Evolutionary conservation across 2,113 vertebrate species (phyloP).

Genomic region (Vombatus ursinus): DNA sequence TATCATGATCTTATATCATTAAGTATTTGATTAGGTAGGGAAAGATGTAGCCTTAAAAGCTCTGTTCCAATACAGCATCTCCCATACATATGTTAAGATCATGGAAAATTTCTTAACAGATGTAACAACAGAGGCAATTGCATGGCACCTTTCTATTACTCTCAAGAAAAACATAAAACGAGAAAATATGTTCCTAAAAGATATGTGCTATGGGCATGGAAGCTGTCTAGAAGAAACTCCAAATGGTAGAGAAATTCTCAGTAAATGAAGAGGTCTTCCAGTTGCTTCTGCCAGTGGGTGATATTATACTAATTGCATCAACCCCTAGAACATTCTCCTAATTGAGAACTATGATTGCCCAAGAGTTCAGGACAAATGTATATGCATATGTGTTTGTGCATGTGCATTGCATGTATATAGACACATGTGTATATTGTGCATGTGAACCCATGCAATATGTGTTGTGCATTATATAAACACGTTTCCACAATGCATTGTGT

Average conservation of each 20-base stretch:
- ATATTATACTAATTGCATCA: background rate
- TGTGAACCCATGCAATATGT: background rate
- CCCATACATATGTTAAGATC: background rate
- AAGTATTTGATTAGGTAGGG: background rate
- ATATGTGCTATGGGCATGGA: background rate
- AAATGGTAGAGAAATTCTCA: background rate
- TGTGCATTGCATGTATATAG: no score
- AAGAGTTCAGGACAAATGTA: background rate
- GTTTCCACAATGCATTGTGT: background rate
- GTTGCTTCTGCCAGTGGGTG: background rate
- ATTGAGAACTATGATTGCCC: background rate
- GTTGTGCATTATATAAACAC: no score
- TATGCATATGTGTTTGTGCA: background rate
- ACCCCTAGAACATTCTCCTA: background rate
- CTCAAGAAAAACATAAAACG: background rate
- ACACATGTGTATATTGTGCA: background rate
- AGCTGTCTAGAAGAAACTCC: background rate
- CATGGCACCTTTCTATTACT: background rate
- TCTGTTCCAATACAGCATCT: background rate
- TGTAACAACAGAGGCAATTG: fast-evolving
- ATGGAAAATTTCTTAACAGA: background rate
- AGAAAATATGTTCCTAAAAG: background rate
- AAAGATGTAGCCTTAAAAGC: background rate
- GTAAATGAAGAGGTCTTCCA: background rate
- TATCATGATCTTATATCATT: background rate